Evolutionary conservation across 2,888 invertebrate genomes (phyloP).

Genomic region (Augiades crinisus): DNA sequence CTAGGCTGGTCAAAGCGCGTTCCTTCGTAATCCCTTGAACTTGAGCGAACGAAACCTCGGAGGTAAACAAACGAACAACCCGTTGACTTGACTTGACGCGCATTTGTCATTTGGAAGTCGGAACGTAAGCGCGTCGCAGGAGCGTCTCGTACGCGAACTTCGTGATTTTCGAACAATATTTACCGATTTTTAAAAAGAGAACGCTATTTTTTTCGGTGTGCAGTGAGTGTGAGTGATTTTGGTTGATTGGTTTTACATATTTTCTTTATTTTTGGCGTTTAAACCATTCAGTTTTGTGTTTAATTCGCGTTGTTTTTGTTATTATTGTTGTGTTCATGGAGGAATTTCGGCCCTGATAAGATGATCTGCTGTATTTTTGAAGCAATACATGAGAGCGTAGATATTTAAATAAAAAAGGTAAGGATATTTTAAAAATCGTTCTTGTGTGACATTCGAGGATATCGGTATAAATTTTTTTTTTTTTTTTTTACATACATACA

Average conservation of each 20-base stretch:
- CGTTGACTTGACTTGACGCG: constrained; percentile 63
- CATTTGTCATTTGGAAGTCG: constrained; percentile 76
- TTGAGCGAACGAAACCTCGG: constrained; percentile 51
- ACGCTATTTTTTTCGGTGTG: constrained; percentile 34
- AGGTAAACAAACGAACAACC: constrained; percentile 66
- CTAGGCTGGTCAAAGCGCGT: constrained; percentile 40
- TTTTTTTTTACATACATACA: no score
- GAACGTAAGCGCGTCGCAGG: constrained; percentile 55
- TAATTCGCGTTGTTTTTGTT: neutral
- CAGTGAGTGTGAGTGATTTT: constrained; percentile 38
- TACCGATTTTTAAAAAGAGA: constrained; percentile 16
- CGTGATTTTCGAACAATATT: constrained; percentile 46
- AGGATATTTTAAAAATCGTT: neutral
- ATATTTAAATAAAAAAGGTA: no score
- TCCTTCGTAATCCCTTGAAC: constrained; percentile 68
- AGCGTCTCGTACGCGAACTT: constrained; percentile 51
- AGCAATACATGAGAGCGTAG: no score
- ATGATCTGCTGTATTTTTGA: neutral
- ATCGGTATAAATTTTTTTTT: no score
- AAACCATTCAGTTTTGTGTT: constrained; percentile 39
- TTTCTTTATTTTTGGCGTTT: constrained; percentile 34
- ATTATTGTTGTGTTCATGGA: constrained; percentile 45
- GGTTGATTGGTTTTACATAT: constrained; percentile 40
- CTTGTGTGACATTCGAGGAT: no score
- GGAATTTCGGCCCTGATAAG: constrained; percentile 63